These are phyloP conservation scores for Melanocharis versteri DNA, from an alignment of 2,113 vertebrate species.

Conservation along the genomic window DNA sequence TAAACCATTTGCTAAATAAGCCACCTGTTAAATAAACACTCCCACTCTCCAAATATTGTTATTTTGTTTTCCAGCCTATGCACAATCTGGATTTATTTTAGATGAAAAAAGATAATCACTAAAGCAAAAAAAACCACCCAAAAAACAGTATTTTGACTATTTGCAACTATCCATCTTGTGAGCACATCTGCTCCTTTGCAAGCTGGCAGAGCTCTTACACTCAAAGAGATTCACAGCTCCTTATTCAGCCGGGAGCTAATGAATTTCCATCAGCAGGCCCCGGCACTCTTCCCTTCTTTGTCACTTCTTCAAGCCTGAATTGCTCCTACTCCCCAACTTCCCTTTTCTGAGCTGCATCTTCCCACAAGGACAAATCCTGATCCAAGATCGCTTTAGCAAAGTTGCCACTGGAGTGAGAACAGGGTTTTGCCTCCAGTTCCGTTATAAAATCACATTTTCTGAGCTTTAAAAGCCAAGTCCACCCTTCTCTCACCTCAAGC, in stretches of 20 bases:
- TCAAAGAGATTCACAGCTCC: neutral
- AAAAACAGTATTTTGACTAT: slow-evolving; percentile 28
- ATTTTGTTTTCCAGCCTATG: slow-evolving; percentile 42
- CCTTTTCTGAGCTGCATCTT: neutral
- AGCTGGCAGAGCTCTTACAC: neutral
- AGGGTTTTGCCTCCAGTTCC: neutral
- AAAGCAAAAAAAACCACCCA: neutral
- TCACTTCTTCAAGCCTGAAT: neutral
- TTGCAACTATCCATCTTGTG: slow-evolving; percentile 41
- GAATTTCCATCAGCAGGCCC: neutral
- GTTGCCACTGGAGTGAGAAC: fast-evolving
- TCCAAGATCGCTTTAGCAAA: fast-evolving
- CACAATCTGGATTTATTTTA: slow-evolving; percentile 61
- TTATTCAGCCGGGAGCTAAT: slow-evolving; percentile 1
- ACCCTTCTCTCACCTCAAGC: fast-evolving
- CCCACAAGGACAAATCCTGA: neutral
- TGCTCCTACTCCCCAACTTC: neutral
- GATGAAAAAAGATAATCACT: slow-evolving; percentile 38
- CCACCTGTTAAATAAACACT: slow-evolving; percentile 60
- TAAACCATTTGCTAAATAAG: slow-evolving; percentile 17
- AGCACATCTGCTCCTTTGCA: slow-evolving; percentile 49
- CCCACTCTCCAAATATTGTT: slow-evolving; percentile 46
- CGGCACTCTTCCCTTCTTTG: neutral
- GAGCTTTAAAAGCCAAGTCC: neutral
- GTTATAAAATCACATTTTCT: fast-evolving